Evolutionary conservation across 1,140 invertebrate species (phyloP).

Genomic region (Holcopasites calliopsidis): DNA sequence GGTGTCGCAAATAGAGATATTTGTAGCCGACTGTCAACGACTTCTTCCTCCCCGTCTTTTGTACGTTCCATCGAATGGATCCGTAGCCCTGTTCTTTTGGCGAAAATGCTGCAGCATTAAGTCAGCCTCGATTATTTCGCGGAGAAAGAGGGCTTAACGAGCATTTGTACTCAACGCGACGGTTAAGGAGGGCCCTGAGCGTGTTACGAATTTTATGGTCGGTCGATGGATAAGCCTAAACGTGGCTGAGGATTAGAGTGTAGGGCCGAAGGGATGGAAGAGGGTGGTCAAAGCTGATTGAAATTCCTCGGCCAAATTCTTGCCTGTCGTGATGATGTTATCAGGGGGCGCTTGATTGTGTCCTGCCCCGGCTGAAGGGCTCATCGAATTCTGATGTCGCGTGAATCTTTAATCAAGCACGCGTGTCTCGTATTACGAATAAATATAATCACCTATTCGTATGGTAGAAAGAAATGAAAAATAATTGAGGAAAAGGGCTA

Average conservation of each 20-base stretch:
- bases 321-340: conserved; percentile 57
- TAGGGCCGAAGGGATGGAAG: too few relatives aligned
- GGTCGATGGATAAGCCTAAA: not conserved
- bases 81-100: conserved; percentile 8
- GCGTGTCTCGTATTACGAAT: too few relatives aligned
- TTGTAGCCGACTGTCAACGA: conserved; percentile 40
- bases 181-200: not conserved
- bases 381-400: conserved; percentile 31
- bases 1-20: conserved; percentile 33
- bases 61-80: not conserved
- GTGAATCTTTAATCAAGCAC: not conserved
- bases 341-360: conserved; percentile 46
- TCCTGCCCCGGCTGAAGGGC: conserved; percentile 26
- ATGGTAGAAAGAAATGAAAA: not conserved
- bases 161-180: not conserved
- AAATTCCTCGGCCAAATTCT: conserved; percentile 68
- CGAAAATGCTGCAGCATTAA: not conserved
- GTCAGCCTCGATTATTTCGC: not conserved
- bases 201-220: too few relatives aligned
- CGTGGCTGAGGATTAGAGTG: not conserved
- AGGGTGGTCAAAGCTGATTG: conserved; percentile 53
- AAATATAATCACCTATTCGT: too few relatives aligned
- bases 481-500: not conserved
- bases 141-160: not conserved
- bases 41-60: conserved; percentile 2